Percentiles rank a stretch among this genome's conserved stretches.
phyloP scores from a whole-genome alignment of 1,140 invertebrate species.

The Daktulosphaira vitifoliae region DNA sequence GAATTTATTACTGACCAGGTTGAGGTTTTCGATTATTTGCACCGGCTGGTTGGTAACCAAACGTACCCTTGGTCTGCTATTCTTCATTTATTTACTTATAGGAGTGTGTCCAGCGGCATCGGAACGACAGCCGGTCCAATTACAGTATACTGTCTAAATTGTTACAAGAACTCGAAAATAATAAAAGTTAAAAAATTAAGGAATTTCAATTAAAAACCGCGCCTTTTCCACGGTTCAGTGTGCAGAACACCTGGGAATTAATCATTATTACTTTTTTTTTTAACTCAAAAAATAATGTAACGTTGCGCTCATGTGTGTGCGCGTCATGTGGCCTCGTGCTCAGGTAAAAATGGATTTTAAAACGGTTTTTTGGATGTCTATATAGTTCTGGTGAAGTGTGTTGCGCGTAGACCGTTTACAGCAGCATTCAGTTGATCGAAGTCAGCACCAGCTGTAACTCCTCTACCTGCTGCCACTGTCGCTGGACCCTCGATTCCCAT shows the following conservation, averaged over 20 bases:
- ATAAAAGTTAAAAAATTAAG: no score
- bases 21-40: no score
- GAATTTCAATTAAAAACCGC: conserved; percentile 33
- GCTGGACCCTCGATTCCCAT: conserved; percentile 27
- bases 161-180: conserved; percentile 10
- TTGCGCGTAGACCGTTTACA: conserved; percentile 11
- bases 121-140: conserved; percentile 15
- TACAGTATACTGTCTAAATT: not conserved
- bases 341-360: conserved; percentile 21
- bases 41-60: no score
- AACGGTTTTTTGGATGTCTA: not conserved
- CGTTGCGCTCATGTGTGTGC: not conserved
- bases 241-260: conserved; percentile 33
- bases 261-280: conserved; percentile 13
- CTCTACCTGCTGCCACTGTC: not conserved
- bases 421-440: not conserved
- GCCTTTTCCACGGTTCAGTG: conserved; percentile 29
- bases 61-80: no score
- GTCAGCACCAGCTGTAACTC: conserved; percentile 22
- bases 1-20: no score
- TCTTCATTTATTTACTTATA: no score
- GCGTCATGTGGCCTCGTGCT: not conserved
- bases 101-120: not conserved
- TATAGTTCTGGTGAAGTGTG: not conserved
- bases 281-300: conserved; percentile 12